Conservation (phyloP, 1,140 invertebrate genomes). For the Sminthurides bifidus region DNA sequence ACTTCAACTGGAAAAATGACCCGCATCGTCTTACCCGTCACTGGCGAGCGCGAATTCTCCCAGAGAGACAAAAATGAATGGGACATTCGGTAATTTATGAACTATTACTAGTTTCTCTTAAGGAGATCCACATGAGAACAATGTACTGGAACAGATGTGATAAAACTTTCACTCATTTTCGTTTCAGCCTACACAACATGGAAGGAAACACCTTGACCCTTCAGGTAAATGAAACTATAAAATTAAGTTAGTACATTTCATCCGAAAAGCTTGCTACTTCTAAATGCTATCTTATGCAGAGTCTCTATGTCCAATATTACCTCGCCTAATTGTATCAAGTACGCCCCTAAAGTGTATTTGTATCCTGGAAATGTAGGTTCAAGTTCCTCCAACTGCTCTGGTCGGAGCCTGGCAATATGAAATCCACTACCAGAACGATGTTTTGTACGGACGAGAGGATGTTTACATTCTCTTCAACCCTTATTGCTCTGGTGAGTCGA, state of each 20-base stretch:
- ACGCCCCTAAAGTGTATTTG: background rate
- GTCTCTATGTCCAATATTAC: background rate
- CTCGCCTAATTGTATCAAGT: background rate
- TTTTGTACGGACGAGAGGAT: slow-evolving; percentile 33
- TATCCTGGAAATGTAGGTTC: slow-evolving; percentile 31
- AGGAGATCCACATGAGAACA: too few species aligned
- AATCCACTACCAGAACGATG: slow-evolving; percentile 36
- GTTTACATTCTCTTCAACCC: slow-evolving; percentile 44
- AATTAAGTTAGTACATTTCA: too few species aligned
- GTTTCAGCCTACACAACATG: slow-evolving; percentile 38
- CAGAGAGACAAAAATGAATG: slow-evolving; percentile 38
- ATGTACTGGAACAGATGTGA: too few species aligned
- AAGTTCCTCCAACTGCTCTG: slow-evolving; percentile 36
- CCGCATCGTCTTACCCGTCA: slow-evolving; percentile 41
- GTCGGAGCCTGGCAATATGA: slow-evolving; percentile 41
- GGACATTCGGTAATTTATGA: slow-evolving; percentile 38
- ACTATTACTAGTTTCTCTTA: too few species aligned
- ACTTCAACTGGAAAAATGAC: slow-evolving; percentile 50
- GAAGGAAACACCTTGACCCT: slow-evolving; percentile 42
- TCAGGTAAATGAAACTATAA: too few species aligned
- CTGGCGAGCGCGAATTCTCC: slow-evolving; percentile 37
- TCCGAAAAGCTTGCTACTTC: too few species aligned
- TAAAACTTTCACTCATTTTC: background rate
- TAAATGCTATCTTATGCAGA: background rate
- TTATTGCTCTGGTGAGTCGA: slow-evolving; percentile 37